These are phyloP conservation scores for Hypsibius dujardini DNA, from an alignment of 1,140 invertebrate genomes.

Conservation along the genomic window DNA sequence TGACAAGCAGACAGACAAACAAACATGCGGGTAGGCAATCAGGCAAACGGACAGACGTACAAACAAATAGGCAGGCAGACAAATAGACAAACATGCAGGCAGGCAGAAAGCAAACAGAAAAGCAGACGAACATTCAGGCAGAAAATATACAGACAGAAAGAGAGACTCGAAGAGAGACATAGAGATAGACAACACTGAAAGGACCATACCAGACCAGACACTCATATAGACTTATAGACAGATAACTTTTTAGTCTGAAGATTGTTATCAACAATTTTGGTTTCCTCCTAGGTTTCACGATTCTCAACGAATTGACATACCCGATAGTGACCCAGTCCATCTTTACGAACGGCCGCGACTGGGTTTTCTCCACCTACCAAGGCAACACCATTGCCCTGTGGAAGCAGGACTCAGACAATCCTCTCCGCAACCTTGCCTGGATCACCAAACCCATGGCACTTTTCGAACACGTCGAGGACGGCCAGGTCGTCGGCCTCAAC, in stretches of 20 bases:
- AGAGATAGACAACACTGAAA: too few relatives aligned
- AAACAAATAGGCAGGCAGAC: too few relatives aligned
- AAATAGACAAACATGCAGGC: too few relatives aligned
- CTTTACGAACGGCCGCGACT: slow-evolving; percentile 60
- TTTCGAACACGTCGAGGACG: slow-evolving; percentile 52
- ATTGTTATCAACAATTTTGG: slow-evolving; percentile 19
- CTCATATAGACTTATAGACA: not conserved
- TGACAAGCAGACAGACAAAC: too few relatives aligned
- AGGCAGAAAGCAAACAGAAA: too few relatives aligned
- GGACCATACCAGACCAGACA: too few relatives aligned
- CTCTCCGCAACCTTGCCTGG: slow-evolving; percentile 59
- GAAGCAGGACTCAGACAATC: slow-evolving; percentile 42
- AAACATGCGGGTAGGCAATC: too few relatives aligned
- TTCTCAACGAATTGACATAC: slow-evolving; percentile 66
- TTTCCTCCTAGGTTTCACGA: slow-evolving; percentile 54
- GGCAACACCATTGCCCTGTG: slow-evolving; percentile 59
- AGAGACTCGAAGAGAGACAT: too few relatives aligned
- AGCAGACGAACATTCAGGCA: too few relatives aligned
- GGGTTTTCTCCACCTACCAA: slow-evolving; percentile 69
- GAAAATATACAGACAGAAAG: too few relatives aligned
- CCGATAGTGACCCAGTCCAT: slow-evolving; percentile 65
- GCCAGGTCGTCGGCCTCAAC: slow-evolving; percentile 45
- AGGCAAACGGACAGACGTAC: too few relatives aligned
- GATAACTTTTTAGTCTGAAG: slow-evolving; percentile 15
- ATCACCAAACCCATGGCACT: slow-evolving; percentile 49